phyloP scores from a whole-genome alignment of 2,888 invertebrate genomes.

The Dromius quadrimaculatus region DNA sequence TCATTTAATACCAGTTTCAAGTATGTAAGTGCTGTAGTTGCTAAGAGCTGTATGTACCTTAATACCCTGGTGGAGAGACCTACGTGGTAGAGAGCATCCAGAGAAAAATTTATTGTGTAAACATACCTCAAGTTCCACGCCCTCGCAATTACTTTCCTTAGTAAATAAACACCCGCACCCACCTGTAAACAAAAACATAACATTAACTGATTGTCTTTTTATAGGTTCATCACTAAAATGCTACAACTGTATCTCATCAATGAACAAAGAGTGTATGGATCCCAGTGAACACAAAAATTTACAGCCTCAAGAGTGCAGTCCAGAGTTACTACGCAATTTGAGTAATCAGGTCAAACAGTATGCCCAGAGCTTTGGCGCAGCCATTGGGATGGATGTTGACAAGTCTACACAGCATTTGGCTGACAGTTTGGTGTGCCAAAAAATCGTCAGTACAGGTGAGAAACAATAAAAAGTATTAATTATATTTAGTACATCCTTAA shows the following conservation, averaged over 20 bases:
- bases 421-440: constrained; percentile 31
- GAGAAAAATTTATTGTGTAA: too few species aligned
- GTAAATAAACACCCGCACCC: too few species aligned
- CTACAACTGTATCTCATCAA: constrained; percentile 28
- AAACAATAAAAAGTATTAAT: too few species aligned
- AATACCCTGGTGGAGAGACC: too few species aligned
- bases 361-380: constrained; percentile 32
- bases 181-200: too few species aligned
- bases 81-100: too few species aligned
- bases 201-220: not conserved
- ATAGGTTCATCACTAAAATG: constrained; percentile 39
- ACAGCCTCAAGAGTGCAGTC: constrained; percentile 29
- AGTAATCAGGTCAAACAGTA: constrained; percentile 25
- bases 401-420: not conserved
- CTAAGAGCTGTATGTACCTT: too few species aligned
- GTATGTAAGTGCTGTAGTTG: too few species aligned
- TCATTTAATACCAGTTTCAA: too few species aligned
- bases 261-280: constrained; percentile 25
- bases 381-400: constrained; percentile 36
- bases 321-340: not conserved
- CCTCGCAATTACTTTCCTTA: too few species aligned
- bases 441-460: constrained; percentile 40
- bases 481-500: too few species aligned
- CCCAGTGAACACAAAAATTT: constrained; percentile 18
- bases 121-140: too few species aligned